Percentiles rank a stretch among this genome's conserved stretches.
Evolutionary conservation across 2,797 vertebrate species (phyloP).

Genomic region (Pachyuromys duprasi): DNA sequence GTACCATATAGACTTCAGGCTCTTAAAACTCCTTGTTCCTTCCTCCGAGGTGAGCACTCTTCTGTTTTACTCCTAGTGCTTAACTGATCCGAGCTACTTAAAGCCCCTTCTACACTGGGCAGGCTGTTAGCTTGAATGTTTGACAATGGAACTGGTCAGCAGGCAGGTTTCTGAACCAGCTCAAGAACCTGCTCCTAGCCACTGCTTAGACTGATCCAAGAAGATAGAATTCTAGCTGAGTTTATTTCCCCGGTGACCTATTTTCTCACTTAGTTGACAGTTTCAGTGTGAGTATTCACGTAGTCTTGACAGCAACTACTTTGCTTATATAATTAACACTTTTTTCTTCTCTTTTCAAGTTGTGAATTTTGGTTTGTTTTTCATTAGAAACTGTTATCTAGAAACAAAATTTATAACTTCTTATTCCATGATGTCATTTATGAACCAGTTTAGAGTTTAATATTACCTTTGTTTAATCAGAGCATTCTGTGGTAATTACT

Average conservation of each 20-base stretch:
- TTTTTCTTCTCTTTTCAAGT: constrained; percentile 47
- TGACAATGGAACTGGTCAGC: background rate
- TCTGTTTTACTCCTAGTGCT: constrained; percentile 54
- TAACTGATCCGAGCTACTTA: constrained; percentile 34
- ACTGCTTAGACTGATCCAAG: constrained; percentile 17
- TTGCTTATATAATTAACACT: constrained; percentile 56
- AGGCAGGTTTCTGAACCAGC: background rate
- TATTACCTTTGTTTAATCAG: constrained; percentile 56
- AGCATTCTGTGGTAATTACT: constrained; percentile 36
- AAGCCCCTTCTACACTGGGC: constrained; percentile 4
- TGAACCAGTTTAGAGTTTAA: constrained; percentile 55
- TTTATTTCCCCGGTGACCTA: constrained; percentile 20
- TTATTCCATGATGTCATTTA: constrained; percentile 64
- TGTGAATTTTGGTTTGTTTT: constrained; percentile 72
- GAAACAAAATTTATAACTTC: constrained; percentile 70
- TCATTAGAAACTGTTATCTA: constrained; percentile 67
- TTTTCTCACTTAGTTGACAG: constrained; percentile 53
- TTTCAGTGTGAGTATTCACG: constrained; percentile 62
- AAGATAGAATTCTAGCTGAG: constrained; percentile 54
- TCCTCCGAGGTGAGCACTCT: background rate
- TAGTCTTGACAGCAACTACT: constrained; percentile 56
- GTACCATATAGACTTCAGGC: background rate
- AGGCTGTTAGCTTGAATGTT: constrained; percentile 17
- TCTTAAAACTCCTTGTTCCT: constrained; percentile 23
- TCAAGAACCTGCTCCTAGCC: background rate